Conservation (phyloP, 2,888 invertebrate species). For the Odontocolon sp. region DNA sequence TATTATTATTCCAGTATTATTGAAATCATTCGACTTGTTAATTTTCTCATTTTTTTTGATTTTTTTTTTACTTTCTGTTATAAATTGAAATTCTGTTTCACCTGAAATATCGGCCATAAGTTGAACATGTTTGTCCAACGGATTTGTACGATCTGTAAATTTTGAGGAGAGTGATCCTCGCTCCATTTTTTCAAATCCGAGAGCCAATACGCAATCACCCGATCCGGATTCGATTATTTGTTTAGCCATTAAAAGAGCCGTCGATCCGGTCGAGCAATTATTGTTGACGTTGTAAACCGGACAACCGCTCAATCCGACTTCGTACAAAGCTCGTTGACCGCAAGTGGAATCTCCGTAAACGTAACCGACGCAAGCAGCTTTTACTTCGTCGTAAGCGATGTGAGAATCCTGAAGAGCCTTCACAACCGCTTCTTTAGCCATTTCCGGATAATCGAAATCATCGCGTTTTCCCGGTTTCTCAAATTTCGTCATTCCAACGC, state of each 20-base stretch:
- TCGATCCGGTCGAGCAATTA: conserved; percentile 98
- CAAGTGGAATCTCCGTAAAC: conserved; percentile 97
- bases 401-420: conserved; percentile 94
- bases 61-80: too few species aligned
- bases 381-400: conserved; percentile 88
- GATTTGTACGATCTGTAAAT: conserved; percentile 92
- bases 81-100: conserved; percentile 42
- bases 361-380: conserved; percentile 96
- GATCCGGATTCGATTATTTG: conserved; percentile 95
- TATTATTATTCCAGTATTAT: too few species aligned
- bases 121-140: conserved; percentile 93
- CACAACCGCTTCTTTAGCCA: conserved; percentile 95
- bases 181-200: conserved; percentile 99
- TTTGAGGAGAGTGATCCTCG: conserved; percentile 91
- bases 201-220: conserved; percentile 93
- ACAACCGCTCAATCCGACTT: conserved; percentile 97
- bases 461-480: conserved; percentile 93
- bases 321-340: conserved; percentile 97
- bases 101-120: conserved; percentile 93
- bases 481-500: conserved; percentile 99
- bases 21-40: too few species aligned
- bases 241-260: conserved; percentile 94
- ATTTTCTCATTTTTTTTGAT: too few species aligned
- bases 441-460: conserved; percentile 95
- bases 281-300: conserved; percentile 99